Conservation (phyloP, 1,140 invertebrate genomes). For the Lepidurus arcticus region DNA sequence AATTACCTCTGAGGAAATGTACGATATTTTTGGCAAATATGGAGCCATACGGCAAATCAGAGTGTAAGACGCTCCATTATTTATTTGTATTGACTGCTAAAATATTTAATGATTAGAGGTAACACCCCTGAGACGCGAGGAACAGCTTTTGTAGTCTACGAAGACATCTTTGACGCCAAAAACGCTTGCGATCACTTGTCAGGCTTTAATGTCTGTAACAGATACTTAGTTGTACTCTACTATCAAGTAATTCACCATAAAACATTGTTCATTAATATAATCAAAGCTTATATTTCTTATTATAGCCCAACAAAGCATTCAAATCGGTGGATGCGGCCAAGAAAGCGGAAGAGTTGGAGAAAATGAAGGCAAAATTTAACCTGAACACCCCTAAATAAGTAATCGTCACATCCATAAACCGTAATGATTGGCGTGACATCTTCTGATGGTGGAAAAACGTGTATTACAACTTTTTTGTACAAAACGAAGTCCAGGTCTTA, state of each 20-base stretch:
- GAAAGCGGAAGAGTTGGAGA: constrained; percentile 93
- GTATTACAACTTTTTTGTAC: constrained; percentile 8
- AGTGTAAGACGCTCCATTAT: constrained; percentile 66
- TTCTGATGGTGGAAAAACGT: neutral
- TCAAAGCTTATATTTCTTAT: constrained; percentile 29
- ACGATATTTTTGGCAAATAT: constrained; percentile 99
- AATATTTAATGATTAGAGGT: constrained; percentile 59
- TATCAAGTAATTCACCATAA: constrained; percentile 59
- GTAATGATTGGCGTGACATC: neutral
- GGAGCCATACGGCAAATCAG: constrained; percentile 97
- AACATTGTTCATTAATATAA: constrained; percentile 20
- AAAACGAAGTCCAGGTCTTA: neutral
- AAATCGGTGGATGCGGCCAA: constrained; percentile 95
- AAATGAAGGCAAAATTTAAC: constrained; percentile 91
- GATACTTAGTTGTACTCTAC: constrained; percentile 96
- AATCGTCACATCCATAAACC: constrained; percentile 10
- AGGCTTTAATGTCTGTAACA: constrained; percentile 98
- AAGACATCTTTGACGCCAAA: constrained; percentile 99
- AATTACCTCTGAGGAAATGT: constrained; percentile 99
- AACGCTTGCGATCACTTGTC: constrained; percentile 99
- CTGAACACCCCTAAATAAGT: constrained; percentile 49
- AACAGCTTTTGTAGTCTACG: constrained; percentile 98
- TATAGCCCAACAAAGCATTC: constrained; percentile 84
- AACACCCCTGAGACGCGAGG: constrained; percentile 96
- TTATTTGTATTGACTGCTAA: neutral